These are phyloP conservation scores for Oncorhynchus tshawytscha DNA, from an alignment of 2,113 vertebrate genomes.

Conservation along the genomic window DNA sequence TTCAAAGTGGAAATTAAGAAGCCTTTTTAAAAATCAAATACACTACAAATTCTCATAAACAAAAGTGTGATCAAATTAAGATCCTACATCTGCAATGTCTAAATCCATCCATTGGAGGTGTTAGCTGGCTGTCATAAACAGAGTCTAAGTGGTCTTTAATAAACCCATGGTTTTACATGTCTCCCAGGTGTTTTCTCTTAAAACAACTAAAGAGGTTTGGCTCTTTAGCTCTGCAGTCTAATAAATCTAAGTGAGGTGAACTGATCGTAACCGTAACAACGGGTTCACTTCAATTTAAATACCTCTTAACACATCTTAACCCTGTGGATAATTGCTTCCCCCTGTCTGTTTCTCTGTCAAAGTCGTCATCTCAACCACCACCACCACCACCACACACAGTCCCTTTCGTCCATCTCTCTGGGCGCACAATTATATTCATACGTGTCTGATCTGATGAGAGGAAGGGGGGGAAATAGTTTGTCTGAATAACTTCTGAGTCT, in stretches of 20 bases:
- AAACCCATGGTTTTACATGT: slow-evolving; percentile 56
- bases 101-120: slow-evolving; percentile 41
- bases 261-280: slow-evolving; percentile 22
- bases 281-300: neutral
- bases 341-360: no score
- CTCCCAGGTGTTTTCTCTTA: slow-evolving; percentile 53
- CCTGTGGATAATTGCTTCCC: no score
- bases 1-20: no score
- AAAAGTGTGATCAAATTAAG: no score
- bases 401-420: no score
- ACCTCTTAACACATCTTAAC: neutral
- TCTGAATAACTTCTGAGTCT: slow-evolving; percentile 44
- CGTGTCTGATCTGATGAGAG: no score
- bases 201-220: slow-evolving; percentile 51
- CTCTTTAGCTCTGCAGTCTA: slow-evolving; percentile 37
- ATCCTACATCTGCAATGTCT: slow-evolving; percentile 9
- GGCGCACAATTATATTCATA: no score
- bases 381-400: no score
- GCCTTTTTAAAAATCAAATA: no score
- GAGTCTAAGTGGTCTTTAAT: slow-evolving; percentile 65
- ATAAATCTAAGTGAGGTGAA: slow-evolving; percentile 38
- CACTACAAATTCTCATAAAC: no score
- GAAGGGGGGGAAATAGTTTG: neutral
- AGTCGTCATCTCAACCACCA: no score
- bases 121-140: slow-evolving; percentile 45